Conservation (phyloP, 2,113 vertebrate genomes). For the Pseudonaja textilis region DNA sequence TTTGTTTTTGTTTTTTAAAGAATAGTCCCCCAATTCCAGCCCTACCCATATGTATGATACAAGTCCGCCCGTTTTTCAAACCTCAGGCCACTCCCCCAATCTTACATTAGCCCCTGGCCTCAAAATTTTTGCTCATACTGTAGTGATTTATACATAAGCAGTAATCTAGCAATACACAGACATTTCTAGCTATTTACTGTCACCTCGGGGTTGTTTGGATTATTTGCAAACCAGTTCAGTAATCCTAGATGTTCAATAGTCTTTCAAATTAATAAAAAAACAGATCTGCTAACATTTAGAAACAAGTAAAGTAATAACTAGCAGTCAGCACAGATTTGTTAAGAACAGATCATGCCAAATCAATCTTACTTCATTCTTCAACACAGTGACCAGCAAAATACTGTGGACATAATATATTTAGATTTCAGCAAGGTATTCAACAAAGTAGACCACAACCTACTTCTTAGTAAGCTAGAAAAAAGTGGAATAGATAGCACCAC, state of each 20-base stretch:
- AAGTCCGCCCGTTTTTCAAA: not conserved
- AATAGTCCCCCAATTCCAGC: not conserved
- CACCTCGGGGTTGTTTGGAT: not conserved
- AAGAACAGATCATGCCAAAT: too few species aligned
- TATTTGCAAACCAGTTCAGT: not conserved
- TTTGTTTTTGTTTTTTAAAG: not conserved
- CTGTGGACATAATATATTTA: too few species aligned
- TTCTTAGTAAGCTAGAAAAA: too few species aligned
- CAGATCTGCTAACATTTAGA: too few species aligned
- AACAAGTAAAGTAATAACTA: too few species aligned
- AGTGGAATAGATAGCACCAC: too few species aligned
- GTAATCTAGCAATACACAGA: not conserved
- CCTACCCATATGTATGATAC: not conserved
- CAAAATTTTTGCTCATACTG: not conserved
- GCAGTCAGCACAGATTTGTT: too few species aligned
- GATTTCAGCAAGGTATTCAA: too few species aligned
- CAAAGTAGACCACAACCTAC: too few species aligned
- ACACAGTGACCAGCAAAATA: too few species aligned
- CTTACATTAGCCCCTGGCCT: not conserved
- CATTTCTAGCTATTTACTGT: not conserved
- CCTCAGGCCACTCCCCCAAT: not conserved
- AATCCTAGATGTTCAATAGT: not conserved
- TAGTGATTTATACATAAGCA: not conserved
- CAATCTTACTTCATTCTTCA: too few species aligned
- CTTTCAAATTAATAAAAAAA: not conserved